Percentiles rank a stretch among this genome's conserved stretches.
Evolutionary conservation across 2,797 vertebrate genomes (phyloP).

Genomic region (Podargus strigoides): DNA sequence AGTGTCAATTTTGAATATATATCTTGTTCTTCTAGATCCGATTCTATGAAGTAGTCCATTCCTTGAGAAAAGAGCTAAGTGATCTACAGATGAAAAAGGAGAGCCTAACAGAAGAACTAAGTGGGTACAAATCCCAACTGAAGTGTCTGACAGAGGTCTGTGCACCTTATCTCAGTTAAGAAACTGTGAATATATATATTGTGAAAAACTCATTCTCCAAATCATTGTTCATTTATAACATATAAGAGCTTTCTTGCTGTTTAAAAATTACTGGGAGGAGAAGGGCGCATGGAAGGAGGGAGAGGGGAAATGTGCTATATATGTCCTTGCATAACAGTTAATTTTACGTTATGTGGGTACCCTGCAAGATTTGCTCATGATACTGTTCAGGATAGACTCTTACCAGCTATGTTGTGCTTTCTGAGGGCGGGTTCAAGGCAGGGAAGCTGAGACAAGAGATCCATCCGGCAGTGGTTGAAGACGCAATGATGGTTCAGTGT

Average conservation of each 20-base stretch:
- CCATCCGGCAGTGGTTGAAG: not conserved
- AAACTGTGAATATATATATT: not conserved
- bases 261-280: not conserved
- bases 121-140: slow-evolving; percentile 79
- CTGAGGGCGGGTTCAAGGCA: not conserved
- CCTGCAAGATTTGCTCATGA: not conserved
- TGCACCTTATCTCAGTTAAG: not conserved
- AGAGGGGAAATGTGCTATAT: not conserved
- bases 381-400: not conserved
- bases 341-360: not conserved
- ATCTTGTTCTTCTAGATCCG: slow-evolving; percentile 67
- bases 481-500: not conserved
- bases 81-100: slow-evolving; percentile 83
- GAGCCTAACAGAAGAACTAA: slow-evolving; percentile 81
- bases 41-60: slow-evolving; percentile 86
- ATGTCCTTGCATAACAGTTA: not conserved
- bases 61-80: slow-evolving; percentile 80
- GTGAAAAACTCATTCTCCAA: not conserved
- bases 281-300: too few species aligned
- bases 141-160: slow-evolving; percentile 87
- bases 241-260: not conserved
- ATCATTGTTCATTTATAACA: not conserved
- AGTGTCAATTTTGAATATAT: not conserved
- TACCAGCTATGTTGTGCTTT: not conserved
- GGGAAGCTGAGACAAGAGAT: not conserved